Evolutionary conservation across 2,797 vertebrate genomes (phyloP).

Genomic region (Karalla daura): DNA sequence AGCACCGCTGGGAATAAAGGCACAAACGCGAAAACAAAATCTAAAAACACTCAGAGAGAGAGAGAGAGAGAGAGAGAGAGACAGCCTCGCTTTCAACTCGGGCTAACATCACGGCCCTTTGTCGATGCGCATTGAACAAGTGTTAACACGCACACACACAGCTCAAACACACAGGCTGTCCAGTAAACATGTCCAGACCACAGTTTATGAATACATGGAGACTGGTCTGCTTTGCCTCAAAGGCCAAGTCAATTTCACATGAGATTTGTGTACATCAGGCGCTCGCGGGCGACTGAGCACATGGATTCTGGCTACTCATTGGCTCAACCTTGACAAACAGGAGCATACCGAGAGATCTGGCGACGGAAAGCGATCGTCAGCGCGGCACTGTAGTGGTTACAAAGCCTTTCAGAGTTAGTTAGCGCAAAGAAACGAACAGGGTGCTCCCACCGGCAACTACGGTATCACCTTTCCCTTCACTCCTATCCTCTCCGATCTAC

Average conservation of each 20-base stretch:
- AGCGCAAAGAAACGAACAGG: conserved; percentile 13
- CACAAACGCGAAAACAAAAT: conserved; percentile 17
- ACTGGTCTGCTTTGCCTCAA: conserved; percentile 18
- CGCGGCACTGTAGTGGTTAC: background rate
- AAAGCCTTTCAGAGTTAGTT: conserved; percentile 1
- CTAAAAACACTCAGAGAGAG: conserved; percentile 29
- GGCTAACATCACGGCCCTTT: conserved; percentile 15
- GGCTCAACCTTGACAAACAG: conserved; percentile 11
- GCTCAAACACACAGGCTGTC: conserved; percentile 21
- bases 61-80: no score
- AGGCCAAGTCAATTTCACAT: conserved; percentile 21
- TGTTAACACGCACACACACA: conserved; percentile 56
- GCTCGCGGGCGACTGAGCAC: conserved; percentile 2
- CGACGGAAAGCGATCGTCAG: conserved; percentile 16
- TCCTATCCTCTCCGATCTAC: background rate
- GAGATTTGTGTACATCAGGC: conserved; percentile 31
- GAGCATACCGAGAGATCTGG: background rate
- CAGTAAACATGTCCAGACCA: conserved; percentile 43
- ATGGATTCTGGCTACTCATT: background rate
- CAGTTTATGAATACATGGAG: conserved; percentile 40
- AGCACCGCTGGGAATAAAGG: conserved; percentile 26
- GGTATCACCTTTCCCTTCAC: background rate
- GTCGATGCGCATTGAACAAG: conserved; percentile 37
- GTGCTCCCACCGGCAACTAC: background rate
- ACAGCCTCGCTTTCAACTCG: conserved; percentile 22